Evolutionary conservation across 37 sponge, comb jelly and placozoan genomes (phyloP), one percentile per base, ranked within the genome.

Genomic region (Aphrocallistes beatrix): DNA sequence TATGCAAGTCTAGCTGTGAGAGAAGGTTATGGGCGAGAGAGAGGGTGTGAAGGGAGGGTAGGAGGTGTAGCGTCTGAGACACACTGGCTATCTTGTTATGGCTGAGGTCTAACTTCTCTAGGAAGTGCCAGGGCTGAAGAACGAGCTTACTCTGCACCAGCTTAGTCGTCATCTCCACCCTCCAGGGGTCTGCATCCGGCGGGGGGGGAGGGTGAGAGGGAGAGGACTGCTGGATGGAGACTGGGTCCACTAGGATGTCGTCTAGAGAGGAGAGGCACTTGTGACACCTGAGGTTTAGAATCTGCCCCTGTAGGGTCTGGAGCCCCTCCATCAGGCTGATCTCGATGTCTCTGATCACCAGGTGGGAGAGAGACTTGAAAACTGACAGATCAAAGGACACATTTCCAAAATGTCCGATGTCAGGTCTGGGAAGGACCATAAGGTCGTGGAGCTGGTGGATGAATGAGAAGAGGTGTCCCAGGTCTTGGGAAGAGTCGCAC

Each of bases 41-140:
- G 75, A 60, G 75, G 75, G 75, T 19, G 34, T 60, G 75, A 3
- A 60, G 34, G 34, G 75, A 60, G 36, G 92, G 92, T 51, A 92
- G 86, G 1, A 92, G 39, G 45, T 89, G 88, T 81, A 92, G 88
- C 3, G 89, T 87, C 51, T 92, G 86, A 38, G 89, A 89, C 0
- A 92, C 37, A 37, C 86, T 83, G 17, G 90, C 85, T 39, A 93
- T 38, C 49, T 83, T 38, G 51, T 93, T 93, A 75, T 93, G 84
- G 23, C 89, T 85, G 51, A 93, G 86, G 34, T 75, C 86, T 39
- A 93, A 87, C 3, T 51, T 82, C 40, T 82, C 88, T 13, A 93
- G 91, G 39, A n/a, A 40, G 82, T 89, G 85, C 94, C 94, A 93
- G 0, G 94, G 91, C 38, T 91, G 94, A 17, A 93, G 87, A 51